These are phyloP conservation scores for Rostratula benghalensis DNA, from an alignment of 2,113 vertebrate genomes.

Conservation along the genomic window DNA sequence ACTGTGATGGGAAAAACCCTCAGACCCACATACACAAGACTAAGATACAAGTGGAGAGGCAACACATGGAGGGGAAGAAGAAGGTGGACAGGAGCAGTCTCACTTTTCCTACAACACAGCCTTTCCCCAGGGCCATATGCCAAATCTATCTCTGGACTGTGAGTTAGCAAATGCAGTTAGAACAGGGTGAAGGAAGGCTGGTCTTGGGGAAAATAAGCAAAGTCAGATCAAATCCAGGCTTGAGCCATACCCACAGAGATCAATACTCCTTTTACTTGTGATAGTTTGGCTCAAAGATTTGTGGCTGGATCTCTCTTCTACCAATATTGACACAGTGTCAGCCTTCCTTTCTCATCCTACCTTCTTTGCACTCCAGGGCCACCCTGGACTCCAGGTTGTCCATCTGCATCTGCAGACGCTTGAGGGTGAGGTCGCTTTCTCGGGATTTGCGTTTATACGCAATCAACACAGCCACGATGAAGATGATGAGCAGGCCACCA, in stretches of 20 bases:
- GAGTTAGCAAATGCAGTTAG: background rate
- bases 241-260: background rate
- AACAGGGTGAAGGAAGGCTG: background rate
- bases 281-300: background rate
- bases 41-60: background rate
- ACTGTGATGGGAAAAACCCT: background rate
- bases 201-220: background rate
- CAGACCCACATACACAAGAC: rapidly evolving
- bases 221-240: background rate
- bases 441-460: conserved; percentile 98
- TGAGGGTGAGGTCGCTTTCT: conserved; percentile 95
- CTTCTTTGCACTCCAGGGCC: conserved; percentile 98
- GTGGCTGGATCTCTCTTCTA: background rate
- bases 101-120: background rate
- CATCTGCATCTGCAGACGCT: conserved; percentile 99
- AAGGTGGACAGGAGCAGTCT: background rate
- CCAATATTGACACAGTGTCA: no score
- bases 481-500: conserved; percentile 91
- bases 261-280: background rate
- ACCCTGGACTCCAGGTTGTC: conserved; percentile 99
- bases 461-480: conserved; percentile 95
- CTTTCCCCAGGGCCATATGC: rapidly evolving
- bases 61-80: background rate
- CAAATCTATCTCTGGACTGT: background rate
- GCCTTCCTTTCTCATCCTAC: conserved; percentile 62